Base-by-base conservation (phyloP, 1,140 invertebrate genomes). In the Macrotrachela quadricornifera region DNA sequence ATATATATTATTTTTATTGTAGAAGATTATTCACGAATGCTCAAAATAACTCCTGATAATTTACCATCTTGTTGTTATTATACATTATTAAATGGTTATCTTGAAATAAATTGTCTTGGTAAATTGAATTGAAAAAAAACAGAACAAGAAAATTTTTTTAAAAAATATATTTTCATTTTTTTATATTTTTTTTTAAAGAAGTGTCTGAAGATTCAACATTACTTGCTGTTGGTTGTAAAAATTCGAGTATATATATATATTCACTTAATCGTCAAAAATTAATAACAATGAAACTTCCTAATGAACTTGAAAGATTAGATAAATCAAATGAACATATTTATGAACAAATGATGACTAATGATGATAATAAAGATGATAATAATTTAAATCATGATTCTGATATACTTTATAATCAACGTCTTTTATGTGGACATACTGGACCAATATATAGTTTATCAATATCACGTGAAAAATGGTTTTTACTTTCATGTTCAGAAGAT, bases 61-160 rank as follows among this genome's bases (percentile, higher is more conserved):
- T 71, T 91, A 46, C 91, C 91, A 12, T 94, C 88, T 0, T 82
- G 92, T 59, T 95, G 90, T 64, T 88, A 90, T 67, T 96, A 95
- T 64, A 95, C 90, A 13, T 73, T 96, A n/a, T 70, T 95, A 12
- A 97, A 97, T 61, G 58, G 68, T 12, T 63, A 64, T 51, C 60
- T 64, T 39, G 62, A 62, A 64, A 55, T 57, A 41, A 38, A 37
- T 38, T 16, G 11, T 48, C 18, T 51, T 36, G 11, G 12, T 16
- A 18, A 30, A 8, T 18, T 13, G 6, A 21, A 3, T 18, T 14
- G n/a, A n/a, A n/a, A n/a, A n/a, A n/a, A n/a, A n/a, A n/a, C n/a
- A n/a, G n/a, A n/a, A n/a, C n/a, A n/a, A n/a, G n/a, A 46, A 3
- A 15, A 46, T 30, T 30, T 4, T 30, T 8, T 4, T 4, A 30